Base-by-base conservation (phyloP, 2,888 invertebrate species). In the Dryadula phaetusa region DNA sequence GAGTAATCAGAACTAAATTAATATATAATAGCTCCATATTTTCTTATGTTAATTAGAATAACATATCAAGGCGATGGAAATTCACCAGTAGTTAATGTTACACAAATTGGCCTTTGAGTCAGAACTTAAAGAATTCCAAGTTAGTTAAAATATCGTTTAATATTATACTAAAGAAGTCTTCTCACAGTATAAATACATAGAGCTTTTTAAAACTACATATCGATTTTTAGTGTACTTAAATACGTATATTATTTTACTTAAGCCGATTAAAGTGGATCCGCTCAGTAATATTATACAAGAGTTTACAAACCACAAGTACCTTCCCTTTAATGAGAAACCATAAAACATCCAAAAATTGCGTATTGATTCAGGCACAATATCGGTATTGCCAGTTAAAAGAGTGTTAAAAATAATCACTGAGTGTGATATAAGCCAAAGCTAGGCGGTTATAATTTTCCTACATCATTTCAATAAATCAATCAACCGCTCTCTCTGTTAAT, bases 311-410 rank as follows among this genome's bases (percentile, higher is more conserved):
- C 58, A 14, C 58, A 60, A 5, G 5, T 22, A 34, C 16, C n/a
- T 16, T 25, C 44, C 40, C n/a, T 58, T 58, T 44, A 60, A 25
- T 44, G 44, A 25, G 58, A 44, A 60, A 28, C 58, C 58, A 60
- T 60, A 44, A 28, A 18, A 60, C n/a, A 20, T 42, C 1, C 34
- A 34, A n/a, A n/a, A n/a, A n/a, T n/a, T n/a, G n/a, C n/a, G n/a
- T n/a, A n/a, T n/a, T n/a, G n/a, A n/a, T n/a, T n/a, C n/a, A n/a
- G n/a, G n/a, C n/a, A n/a, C n/a, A n/a, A n/a, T n/a, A n/a, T n/a
- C n/a, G n/a, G n/a, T n/a, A n/a, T n/a, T n/a, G n/a, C n/a, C n/a
- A n/a, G n/a, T n/a, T n/a, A n/a, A n/a, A n/a, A n/a, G n/a, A n/a
- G n/a, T n/a, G n/a, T n/a, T n/a, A n/a, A n/a, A n/a, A n/a, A n/a